phyloP scores from a whole-genome alignment of 2,888 invertebrate genomes.

The Trisateles emortualis region DNA sequence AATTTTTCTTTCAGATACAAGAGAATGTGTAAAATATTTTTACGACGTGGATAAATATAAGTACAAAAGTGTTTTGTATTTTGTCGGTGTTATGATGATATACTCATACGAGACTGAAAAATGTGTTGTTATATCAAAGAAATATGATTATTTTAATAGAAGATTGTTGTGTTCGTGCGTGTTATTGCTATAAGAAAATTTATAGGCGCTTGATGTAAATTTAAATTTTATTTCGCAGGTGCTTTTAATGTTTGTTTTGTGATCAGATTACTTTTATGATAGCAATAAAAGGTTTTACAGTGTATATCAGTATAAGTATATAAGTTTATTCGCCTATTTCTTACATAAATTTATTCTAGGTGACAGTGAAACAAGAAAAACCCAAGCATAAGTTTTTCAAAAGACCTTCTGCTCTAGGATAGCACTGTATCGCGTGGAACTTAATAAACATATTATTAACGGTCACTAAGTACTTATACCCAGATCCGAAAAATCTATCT shows the following conservation, averaged over 20 bases:
- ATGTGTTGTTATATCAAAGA: conserved; percentile 19
- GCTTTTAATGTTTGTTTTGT: conserved; percentile 10
- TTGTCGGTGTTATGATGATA: conserved; percentile 14
- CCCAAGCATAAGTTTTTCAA: too few species aligned
- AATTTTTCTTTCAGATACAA: conserved; percentile 46
- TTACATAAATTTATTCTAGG: too few species aligned
- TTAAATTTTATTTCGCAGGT: conserved; percentile 10
- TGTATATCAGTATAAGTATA: not conserved
- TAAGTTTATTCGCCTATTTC: too few species aligned
- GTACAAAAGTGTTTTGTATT: conserved; percentile 14
- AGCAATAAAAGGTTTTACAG: conserved; percentile 13
- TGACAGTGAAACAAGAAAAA: too few species aligned
- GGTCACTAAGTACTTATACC: too few species aligned
- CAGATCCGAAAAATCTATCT: too few species aligned
- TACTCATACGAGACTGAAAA: conserved; percentile 28
- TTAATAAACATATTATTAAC: too few species aligned
- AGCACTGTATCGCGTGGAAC: too few species aligned
- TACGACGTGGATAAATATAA: conserved; percentile 35
- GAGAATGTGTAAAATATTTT: conserved; percentile 42
- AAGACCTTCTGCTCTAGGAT: too few species aligned
- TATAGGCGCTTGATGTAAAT: conserved; percentile 27
- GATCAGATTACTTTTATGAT: conserved; percentile 5
- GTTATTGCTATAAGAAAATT: conserved; percentile 35
- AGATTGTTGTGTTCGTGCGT: conserved; percentile 17
- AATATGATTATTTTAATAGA: conserved; percentile 28